Conservation (phyloP, 2,888 invertebrate genomes). For the Caenorhabditis japonica region DNA sequence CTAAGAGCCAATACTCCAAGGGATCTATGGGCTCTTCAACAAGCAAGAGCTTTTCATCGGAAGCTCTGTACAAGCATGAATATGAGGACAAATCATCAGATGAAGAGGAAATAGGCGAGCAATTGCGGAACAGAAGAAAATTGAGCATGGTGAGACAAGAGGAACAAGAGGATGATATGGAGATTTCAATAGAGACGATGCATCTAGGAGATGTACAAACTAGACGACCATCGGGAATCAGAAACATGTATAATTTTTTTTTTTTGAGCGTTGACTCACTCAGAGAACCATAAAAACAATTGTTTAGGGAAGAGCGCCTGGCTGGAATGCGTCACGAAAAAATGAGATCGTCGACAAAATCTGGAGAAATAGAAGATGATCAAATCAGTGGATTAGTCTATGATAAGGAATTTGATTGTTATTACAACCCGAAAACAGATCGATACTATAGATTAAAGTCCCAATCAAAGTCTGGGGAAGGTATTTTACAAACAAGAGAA, state of each 20-base stretch:
- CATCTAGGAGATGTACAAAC: conserved; percentile 7
- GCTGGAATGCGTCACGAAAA: conserved; percentile 59
- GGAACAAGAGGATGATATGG: conserved; percentile 42
- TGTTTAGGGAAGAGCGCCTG: conserved; percentile 56
- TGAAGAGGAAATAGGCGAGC: conserved; percentile 19
- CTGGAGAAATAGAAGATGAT: conserved; percentile 35
- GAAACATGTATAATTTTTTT: conserved; percentile 36
- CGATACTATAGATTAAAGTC: conserved; percentile 59
- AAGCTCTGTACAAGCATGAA: conserved; percentile 43
- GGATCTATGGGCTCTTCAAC: conserved; percentile 9
- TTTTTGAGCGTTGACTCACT: neutral
- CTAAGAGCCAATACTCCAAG: conserved; percentile 43
- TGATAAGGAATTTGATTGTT: conserved; percentile 64
- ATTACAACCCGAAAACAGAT: conserved; percentile 60
- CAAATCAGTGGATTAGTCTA: conserved; percentile 57
- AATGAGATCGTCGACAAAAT: conserved; percentile 43
- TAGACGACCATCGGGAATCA: conserved; percentile 21
- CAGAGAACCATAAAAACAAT: neutral
- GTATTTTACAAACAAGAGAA: conserved; percentile 19
- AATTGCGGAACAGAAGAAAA: conserved; percentile 27
- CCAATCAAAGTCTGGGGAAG: conserved; percentile 46
- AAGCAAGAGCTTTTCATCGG: conserved; percentile 18
- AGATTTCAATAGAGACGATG: conserved; percentile 11
- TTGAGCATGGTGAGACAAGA: conserved; percentile 47
- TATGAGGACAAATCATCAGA: conserved; percentile 53